These are phyloP conservation scores for Palythoa grandis DNA, from an alignment of 92 coral and sea anemone genomes.

Conservation along the genomic window DNA sequence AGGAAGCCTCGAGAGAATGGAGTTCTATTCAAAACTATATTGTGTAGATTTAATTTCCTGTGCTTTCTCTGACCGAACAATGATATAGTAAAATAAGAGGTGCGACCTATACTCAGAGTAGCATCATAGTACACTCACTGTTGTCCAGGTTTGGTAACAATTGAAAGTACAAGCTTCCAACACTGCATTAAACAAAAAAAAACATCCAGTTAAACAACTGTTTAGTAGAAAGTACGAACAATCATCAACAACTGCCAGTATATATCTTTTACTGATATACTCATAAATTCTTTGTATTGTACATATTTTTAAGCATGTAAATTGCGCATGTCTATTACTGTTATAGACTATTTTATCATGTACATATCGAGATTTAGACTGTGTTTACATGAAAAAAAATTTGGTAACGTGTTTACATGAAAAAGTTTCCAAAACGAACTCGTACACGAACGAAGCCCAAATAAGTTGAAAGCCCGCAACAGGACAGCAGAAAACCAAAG, in stretches of 20 bases:
- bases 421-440: no score
- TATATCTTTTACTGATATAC: not conserved
- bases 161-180: slow-evolving; percentile 7
- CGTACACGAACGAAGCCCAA: no score
- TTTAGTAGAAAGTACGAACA: no score
- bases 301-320: no score
- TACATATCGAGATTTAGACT: no score
- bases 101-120: not conserved
- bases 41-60: not conserved
- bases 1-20: not conserved
- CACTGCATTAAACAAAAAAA: not conserved
- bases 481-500: no score
- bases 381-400: no score
- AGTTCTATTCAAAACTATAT: not conserved
- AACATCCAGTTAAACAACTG: not conserved
- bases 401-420: no score
- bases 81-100: not conserved
- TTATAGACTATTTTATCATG: no score
- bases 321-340: no score
- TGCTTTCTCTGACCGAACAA: not conserved
- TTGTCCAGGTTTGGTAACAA: slow-evolving; percentile 29
- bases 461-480: no score
- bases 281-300: not conserved
- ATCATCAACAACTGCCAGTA: not conserved
- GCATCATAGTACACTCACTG: slow-evolving; percentile 7